A percentile compares a stretch with the other conserved stretches of the same genome.
phyloP scores from a whole-genome alignment of 2,113 vertebrate genomes.

The Ranitomeya variabilis region DNA sequence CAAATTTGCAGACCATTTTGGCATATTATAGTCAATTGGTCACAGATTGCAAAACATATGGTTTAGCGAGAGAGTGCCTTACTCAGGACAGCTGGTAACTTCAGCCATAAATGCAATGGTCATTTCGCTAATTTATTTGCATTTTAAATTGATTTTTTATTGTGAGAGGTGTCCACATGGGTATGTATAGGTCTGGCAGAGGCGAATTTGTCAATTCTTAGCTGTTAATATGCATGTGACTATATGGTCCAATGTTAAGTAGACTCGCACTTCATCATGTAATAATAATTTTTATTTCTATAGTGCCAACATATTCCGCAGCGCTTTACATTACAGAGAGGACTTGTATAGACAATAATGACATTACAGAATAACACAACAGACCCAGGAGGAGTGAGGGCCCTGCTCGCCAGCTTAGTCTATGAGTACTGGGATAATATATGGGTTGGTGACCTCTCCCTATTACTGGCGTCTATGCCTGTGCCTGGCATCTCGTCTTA shows the following conservation, averaged over 20 bases:
- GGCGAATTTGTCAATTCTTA: no score
- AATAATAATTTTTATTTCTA: no score
- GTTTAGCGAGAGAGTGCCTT: neutral
- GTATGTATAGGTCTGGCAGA: neutral
- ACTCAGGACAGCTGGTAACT: neutral
- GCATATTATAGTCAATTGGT: neutral
- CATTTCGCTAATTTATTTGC: neutral
- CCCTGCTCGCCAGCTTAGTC: no score
- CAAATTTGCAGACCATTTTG: neutral
- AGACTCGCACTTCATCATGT: no score
- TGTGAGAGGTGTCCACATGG: neutral
- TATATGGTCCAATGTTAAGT: neutral
- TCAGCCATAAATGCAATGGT: neutral
- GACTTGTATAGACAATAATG: no score
- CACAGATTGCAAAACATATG: constrained; percentile 7
- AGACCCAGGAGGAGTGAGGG: no score
- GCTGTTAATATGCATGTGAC: no score
- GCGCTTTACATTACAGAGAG: no score
- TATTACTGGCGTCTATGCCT: neutral
- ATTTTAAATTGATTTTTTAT: neutral
- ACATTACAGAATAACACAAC: no score
- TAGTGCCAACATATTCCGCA: no score
- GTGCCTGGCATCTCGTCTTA: neutral
- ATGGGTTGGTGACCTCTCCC: neutral
- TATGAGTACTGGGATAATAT: neutral